Evolutionary conservation across 2,797 vertebrate species (phyloP).

Genomic region (Gallinago stenura): DNA sequence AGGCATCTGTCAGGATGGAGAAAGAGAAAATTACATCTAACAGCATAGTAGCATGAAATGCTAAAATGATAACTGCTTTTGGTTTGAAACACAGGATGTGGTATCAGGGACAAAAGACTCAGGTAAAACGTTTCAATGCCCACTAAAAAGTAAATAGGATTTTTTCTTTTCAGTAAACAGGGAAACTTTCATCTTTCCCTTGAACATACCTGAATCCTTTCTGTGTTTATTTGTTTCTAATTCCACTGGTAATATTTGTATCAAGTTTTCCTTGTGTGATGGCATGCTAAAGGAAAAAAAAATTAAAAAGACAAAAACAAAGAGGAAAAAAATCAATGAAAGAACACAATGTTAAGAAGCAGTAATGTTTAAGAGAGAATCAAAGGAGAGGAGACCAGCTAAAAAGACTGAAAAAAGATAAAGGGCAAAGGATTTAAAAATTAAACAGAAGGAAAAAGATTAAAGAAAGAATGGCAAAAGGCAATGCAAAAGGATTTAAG

Average conservation of each 20-base stretch:
- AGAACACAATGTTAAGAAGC: constrained; percentile 74
- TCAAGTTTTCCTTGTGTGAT: constrained; percentile 15
- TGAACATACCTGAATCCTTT: constrained; percentile 21
- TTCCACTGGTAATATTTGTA: constrained; percentile 16
- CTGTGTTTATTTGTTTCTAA: constrained; percentile 51
- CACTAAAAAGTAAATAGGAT: constrained; percentile 6
- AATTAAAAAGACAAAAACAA: constrained; percentile 56
- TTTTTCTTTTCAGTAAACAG: constrained; percentile 58
- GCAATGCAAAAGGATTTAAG: constrained; percentile 76
- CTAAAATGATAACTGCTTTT: constrained; percentile 13
- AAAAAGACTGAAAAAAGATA: constrained; percentile 78
- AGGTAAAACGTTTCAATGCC: constrained; percentile 33
- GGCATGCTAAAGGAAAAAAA: constrained; percentile 61
- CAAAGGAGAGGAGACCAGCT: constrained; percentile 73
- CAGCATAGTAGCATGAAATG: not conserved
- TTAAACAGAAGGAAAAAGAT: constrained; percentile 79
- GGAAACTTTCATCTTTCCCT: constrained; percentile 49
- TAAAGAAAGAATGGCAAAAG: constrained; percentile 79
- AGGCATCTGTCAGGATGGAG: not conserved
- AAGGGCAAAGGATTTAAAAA: constrained; percentile 81
- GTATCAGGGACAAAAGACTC: constrained; percentile 6
- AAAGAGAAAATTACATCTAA: not conserved
- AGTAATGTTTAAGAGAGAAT: constrained; percentile 75
- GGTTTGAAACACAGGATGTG: not conserved
- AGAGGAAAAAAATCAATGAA: constrained; percentile 68